Evolutionary conservation across 1,140 invertebrate species (phyloP).

Genomic region (Solen grandis): DNA sequence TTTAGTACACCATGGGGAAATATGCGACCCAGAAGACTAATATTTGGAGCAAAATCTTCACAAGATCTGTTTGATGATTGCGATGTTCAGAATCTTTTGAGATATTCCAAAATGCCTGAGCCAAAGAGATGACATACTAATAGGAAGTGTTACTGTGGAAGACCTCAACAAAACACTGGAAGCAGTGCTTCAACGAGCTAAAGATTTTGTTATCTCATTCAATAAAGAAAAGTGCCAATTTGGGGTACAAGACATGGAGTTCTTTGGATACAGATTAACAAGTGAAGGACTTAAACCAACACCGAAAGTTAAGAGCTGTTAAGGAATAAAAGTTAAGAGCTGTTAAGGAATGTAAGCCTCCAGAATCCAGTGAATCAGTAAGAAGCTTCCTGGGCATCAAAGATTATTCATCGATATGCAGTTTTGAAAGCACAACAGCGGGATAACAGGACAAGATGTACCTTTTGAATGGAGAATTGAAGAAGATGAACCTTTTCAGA

Average conservation of each 20-base stretch:
- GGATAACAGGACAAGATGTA: constrained; percentile 26
- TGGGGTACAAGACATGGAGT: constrained; percentile 60
- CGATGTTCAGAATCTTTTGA: no score
- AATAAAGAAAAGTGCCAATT: no score
- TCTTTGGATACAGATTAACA: constrained; percentile 61
- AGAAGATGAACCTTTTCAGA: constrained; percentile 59
- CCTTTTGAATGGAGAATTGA: constrained; percentile 49
- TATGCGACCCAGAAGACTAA: no score
- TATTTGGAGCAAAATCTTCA: no score
- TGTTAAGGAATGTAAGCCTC: constrained; percentile 51
- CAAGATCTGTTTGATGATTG: no score
- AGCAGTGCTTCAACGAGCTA: no score
- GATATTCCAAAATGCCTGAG: constrained; percentile 56
- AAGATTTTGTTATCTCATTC: no score
- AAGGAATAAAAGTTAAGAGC: constrained; percentile 63
- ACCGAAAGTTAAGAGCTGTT: no score
- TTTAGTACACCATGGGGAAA: no score
- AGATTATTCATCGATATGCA: constrained; percentile 44
- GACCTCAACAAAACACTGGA: no score
- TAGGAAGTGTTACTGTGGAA: no score
- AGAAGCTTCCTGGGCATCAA: constrained; percentile 34
- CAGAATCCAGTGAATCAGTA: constrained; percentile 11
- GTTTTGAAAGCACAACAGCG: constrained; percentile 29
- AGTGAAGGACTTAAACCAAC: constrained; percentile 59
- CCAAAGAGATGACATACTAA: no score